These are phyloP conservation scores for Pelecanoides urinatrix DNA, from an alignment of 2,113 vertebrate genomes.

Conservation along the genomic window DNA sequence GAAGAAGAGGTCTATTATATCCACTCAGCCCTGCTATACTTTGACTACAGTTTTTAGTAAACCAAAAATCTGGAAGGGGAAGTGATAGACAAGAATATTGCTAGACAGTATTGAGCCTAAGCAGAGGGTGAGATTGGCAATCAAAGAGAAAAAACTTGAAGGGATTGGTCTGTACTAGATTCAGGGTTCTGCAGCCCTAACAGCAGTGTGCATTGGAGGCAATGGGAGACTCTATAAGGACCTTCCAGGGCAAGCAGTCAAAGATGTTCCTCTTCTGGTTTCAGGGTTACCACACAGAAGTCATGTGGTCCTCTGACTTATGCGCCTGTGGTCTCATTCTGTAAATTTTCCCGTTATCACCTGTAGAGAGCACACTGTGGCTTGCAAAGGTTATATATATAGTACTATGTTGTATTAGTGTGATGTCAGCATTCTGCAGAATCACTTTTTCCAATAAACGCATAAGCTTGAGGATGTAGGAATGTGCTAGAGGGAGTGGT, in stretches of 20 bases:
- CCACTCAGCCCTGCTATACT: neutral
- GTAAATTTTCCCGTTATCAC: neutral
- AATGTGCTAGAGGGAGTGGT: neutral
- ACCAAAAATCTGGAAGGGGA: neutral
- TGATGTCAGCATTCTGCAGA: neutral
- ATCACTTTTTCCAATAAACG: constrained; percentile 4
- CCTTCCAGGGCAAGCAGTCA: neutral
- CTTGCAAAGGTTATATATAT: neutral
- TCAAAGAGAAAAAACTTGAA: neutral
- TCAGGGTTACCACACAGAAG: neutral
- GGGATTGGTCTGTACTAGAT: neutral
- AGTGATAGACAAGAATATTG: neutral
- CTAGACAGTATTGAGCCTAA: neutral
- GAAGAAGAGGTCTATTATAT: neutral
- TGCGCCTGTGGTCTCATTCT: neutral
- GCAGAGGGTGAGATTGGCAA: neutral
- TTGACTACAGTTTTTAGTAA: neutral
- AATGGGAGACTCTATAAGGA: neutral
- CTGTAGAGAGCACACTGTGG: neutral
- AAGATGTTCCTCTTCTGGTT: neutral
- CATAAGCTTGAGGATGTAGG: neutral
- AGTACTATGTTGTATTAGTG: neutral
- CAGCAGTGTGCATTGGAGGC: neutral
- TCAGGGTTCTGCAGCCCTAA: neutral
- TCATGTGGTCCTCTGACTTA: neutral